Evolutionary conservation across 2,113 vertebrate species (phyloP).

Genomic region (Manacus vitellinus): DNA sequence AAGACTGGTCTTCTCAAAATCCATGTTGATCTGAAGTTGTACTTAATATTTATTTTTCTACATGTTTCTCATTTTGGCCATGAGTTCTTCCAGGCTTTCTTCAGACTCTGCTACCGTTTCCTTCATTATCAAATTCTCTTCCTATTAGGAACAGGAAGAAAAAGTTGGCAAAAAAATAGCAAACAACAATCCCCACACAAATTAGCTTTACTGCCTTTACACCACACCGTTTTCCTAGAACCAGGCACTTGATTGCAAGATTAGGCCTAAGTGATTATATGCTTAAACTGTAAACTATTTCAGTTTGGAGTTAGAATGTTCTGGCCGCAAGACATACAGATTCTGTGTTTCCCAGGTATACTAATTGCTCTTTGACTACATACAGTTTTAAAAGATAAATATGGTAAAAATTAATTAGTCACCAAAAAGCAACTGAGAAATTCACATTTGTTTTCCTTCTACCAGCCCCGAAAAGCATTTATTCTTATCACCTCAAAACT

Average conservation of each 20-base stretch:
- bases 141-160: slow-evolving; percentile 50
- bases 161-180: not conserved
- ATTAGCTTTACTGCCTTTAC: not conserved
- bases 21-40: not conserved
- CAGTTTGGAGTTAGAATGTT: not conserved
- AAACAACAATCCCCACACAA: accelerated
- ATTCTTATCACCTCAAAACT: not conserved
- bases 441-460: not conserved
- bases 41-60: slow-evolving; percentile 55
- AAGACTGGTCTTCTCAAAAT: not conserved
- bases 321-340: not conserved
- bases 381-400: not conserved
- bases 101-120: slow-evolving; percentile 83
- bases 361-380: not conserved
- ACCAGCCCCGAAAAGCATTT: not conserved
- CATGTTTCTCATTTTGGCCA: slow-evolving; percentile 92
- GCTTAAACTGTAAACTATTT: not conserved
- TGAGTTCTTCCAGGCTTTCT: slow-evolving; percentile 92
- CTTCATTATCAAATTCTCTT: slow-evolving; percentile 51
- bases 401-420: not conserved
- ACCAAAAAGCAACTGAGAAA: not conserved
- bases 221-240: not conserved
- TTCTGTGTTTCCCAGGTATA: not conserved
- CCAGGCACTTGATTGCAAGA: not conserved
- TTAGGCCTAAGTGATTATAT: not conserved